These are phyloP conservation scores for Ostrea denselamellosa DNA, from an alignment of 1,140 invertebrate genomes.

Conservation along the genomic window DNA sequence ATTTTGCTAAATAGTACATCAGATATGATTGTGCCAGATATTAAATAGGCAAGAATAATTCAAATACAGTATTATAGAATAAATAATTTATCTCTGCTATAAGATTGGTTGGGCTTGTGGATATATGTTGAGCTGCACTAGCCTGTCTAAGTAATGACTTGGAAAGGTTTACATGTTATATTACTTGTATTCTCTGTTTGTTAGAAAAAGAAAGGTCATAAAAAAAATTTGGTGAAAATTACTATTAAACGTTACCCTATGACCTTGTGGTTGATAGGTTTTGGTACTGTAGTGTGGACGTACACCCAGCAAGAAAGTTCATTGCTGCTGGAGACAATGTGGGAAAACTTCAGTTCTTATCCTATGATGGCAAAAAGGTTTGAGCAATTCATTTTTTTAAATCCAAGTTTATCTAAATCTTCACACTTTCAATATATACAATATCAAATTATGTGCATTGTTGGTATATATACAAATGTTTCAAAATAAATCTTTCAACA, in stretches of 20 bases:
- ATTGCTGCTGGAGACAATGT: constrained; percentile 73
- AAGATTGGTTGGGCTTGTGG: too few relatives aligned
- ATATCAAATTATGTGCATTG: too few relatives aligned
- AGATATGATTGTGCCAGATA: too few relatives aligned
- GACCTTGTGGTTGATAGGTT: constrained; percentile 60
- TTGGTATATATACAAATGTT: too few relatives aligned
- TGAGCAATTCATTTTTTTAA: not conserved
- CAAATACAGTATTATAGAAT: too few relatives aligned
- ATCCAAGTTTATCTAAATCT: not conserved
- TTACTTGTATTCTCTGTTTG: not conserved
- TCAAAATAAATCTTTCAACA: too few relatives aligned
- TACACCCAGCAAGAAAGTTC: constrained; percentile 60
- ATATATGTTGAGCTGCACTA: too few relatives aligned
- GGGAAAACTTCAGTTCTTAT: constrained; percentile 69
- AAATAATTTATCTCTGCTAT: too few relatives aligned
- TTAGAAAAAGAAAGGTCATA: not conserved
- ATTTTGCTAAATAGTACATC: too few relatives aligned
- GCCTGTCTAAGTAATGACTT: too few relatives aligned
- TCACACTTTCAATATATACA: too few relatives aligned
- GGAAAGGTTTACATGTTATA: not conserved
- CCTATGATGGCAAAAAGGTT: constrained; percentile 70
- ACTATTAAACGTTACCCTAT: not conserved
- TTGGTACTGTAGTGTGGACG: constrained; percentile 77
- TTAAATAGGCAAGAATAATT: too few relatives aligned
- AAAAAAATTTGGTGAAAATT: not conserved